These are phyloP conservation scores for Melitaea cinxia DNA, from an alignment of 1,140 invertebrate genomes.

Conservation along the genomic window DNA sequence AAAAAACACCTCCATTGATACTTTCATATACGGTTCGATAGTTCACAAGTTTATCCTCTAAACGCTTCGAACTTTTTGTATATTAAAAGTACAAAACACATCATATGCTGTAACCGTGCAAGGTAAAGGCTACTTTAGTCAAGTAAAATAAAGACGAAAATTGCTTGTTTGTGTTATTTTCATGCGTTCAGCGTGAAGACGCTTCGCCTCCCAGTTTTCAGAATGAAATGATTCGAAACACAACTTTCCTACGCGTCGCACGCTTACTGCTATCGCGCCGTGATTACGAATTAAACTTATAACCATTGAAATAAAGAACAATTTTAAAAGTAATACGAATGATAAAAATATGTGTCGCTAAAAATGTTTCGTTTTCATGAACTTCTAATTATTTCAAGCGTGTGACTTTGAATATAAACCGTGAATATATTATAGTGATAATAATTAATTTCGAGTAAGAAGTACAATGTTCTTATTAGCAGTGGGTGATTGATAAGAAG, in stretches of 20 bases:
- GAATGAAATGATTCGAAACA: conserved; percentile 35
- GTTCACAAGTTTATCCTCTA: conserved; percentile 18
- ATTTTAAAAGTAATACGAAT: neutral
- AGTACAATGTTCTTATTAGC: neutral
- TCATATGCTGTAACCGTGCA: neutral
- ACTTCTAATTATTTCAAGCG: neutral
- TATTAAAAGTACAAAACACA: conserved; percentile 16
- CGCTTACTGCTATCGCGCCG: conserved; percentile 12
- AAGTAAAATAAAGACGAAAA: neutral
- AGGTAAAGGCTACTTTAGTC: neutral
- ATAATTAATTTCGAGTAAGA: neutral
- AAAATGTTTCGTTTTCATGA: neutral
- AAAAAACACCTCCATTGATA: conserved; percentile 19
- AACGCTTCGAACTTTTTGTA: conserved; percentile 18
- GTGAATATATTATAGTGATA: neutral
- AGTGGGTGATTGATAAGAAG: neutral
- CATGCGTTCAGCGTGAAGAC: neutral
- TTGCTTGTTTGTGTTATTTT: neutral
- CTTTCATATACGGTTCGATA: conserved; percentile 13
- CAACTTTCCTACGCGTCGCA: conserved; percentile 38
- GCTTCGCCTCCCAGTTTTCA: conserved; percentile 35
- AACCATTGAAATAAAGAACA: conserved; percentile 21
- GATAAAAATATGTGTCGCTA: neutral
- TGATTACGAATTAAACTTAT: conserved; percentile 28
- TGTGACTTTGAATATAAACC: conserved; percentile 2